Base-by-base conservation (phyloP, 2,113 vertebrate species). In the Nycticryphes semicollaris region DNA sequence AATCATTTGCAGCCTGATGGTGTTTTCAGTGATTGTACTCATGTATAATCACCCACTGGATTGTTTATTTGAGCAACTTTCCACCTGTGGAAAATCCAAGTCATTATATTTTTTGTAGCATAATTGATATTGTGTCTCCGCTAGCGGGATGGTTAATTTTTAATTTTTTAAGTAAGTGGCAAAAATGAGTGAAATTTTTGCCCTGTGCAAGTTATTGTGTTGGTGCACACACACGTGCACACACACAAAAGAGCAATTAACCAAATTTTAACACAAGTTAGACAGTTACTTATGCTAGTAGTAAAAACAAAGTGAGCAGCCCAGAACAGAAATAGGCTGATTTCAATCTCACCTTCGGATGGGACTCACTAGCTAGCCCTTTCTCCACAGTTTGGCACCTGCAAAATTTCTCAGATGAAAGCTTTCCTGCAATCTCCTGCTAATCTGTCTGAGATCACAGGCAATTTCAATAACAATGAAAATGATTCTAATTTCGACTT, bases 401-500 rank as follows among this genome's bases (percentile, higher is more conserved):
- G 83, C 76, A 66, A 20, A 88, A 82, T 89, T 56, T 77, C 76
- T 77, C 72, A 30, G n/a, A 27, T 93, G 47, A 92, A 93, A 95
- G 77, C 86, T 73, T 72, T 8, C 67, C 84, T 90, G 72, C 85
- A 93, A 67, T 94, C 73, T 94, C 87, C 56, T 84, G 45, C 69
- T 94, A 72, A 94, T 96, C 95, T 93, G 59, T 28, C 91, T 95
- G 93, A 96, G 75, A 87, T 97, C 84, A 76, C 70, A 95, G 62
- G 90, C 95, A 97, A 96, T 96, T 69, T 77, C 93, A 97, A 89
- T 95, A 86, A 96, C 95, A 94, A 96, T 95, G 91, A 45, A 96
- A 97, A 75, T 85, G 20, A 92, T 95, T 96, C 84, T 92, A 43
- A 89, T 85, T 94, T 94, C 12, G 3, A 60, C 78, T 96, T 56